Percentiles rank a stretch among this genome's conserved stretches.
These are phyloP conservation scores for Galago senegalensis DNA, from an alignment of 2,797 vertebrate species.

Conservation along the genomic window DNA sequence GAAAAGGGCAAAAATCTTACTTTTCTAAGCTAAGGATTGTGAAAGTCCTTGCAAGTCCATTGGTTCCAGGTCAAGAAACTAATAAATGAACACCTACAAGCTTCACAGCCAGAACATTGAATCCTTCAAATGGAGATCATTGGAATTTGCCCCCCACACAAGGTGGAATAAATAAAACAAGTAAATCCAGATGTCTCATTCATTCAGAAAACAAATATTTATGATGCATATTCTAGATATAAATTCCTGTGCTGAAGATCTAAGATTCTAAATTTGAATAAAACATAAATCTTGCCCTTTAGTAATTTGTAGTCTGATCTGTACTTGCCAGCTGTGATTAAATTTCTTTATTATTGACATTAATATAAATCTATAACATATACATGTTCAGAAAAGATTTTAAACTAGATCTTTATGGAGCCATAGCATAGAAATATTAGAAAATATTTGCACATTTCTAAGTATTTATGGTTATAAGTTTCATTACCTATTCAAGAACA, in stretches of 20 bases:
- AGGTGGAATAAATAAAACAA: neutral
- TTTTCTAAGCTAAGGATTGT: neutral
- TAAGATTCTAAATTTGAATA: neutral
- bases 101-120: neutral
- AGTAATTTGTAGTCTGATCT: neutral
- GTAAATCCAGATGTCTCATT: neutral
- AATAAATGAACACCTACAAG: constrained; percentile 1
- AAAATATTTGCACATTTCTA: constrained; percentile 3
- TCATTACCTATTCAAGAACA: constrained; percentile 15
- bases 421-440: neutral
- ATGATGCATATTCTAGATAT: neutral
- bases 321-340: neutral
- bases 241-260: neutral
- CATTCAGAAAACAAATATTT: neutral
- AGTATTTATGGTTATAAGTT: neutral
- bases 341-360: constrained; percentile 29
- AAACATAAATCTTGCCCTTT: neutral
- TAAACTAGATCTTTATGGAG: neutral
- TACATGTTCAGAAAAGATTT: neutral
- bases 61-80: constrained; percentile 24
- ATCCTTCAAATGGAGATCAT: neutral
- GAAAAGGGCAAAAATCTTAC: neutral
- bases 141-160: neutral
- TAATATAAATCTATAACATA: constrained; percentile 12
- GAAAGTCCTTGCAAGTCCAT: neutral